Evolutionary conservation across 2,113 vertebrate genomes (phyloP), one percentile per base, ranked within the genome.

Genomic region (Ptilonorhynchus violaceus): DNA sequence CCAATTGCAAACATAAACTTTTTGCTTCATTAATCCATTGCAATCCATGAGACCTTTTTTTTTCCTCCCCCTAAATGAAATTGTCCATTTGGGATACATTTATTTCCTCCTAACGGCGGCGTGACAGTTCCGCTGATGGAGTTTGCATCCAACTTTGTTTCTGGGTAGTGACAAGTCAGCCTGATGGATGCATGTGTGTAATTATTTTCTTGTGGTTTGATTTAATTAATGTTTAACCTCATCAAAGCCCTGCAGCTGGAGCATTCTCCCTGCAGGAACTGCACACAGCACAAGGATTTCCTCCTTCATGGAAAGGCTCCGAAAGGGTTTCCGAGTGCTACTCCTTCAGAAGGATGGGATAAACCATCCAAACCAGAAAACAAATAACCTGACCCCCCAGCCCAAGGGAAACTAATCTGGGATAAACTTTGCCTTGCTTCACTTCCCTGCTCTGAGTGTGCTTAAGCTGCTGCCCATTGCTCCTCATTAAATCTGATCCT

Each of bases 1-100:
- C 95, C 97, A 93, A 49, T 85, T 97, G 96, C 97, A 97, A 98
- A 96, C 93, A 97, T 97, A 97, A 97, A 95, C 95, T 97, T 85
- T 96, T 97, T 7, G 97, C 96, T 97, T 98, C 98, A 98, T 98
- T 98, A 98, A 98, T 98, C 97, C 97, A 98, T 97, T 94, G 88
- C 97, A 97, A 96, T 97, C 94, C 69, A 20, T 12, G 46, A 56
- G 88, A 37, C 15, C 9, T 25, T 5, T 73, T 92, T 94, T 62
- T 27, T 6, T 0, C 9, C 58, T 83, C 66, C 85, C 96, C 96
- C 93, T 52, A 96, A 98, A 97, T 96, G 97, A 97, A 98, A 98
- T 97, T 92, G 96, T 97, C 97, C 97, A n/a, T 98, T 98, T 95
- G 98, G 98, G 98, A 98, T 96, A 58, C 98, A 98, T 98, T 98